A percentile compares a stretch with the other conserved stretches of the same genome.
Evolutionary conservation across 2,888 invertebrate genomes (phyloP).

Genomic region (Danaus chrysippus): DNA sequence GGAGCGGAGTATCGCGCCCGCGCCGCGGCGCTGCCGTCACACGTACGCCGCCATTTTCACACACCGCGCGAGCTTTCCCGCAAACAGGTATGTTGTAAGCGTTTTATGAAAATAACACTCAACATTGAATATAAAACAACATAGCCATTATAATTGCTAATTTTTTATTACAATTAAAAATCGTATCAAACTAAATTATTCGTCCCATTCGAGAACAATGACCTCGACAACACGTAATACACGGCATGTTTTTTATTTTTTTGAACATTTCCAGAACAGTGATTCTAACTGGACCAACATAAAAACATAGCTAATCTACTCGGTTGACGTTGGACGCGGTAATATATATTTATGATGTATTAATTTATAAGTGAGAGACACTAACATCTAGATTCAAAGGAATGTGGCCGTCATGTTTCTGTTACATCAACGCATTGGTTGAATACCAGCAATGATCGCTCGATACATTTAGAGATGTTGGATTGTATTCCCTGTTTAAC

Average conservation of each 20-base stretch:
- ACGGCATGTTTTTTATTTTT: slow-evolving; percentile 74
- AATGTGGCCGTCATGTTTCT: slow-evolving; percentile 77
- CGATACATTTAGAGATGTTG: slow-evolving; percentile 50
- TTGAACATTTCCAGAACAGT: slow-evolving; percentile 55
- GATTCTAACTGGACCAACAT: slow-evolving; percentile 42
- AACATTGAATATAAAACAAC: background rate
- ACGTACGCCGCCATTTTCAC: slow-evolving; percentile 75
- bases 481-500: slow-evolving; percentile 54
- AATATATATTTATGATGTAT: slow-evolving; percentile 27
- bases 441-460: slow-evolving; percentile 49
- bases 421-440: slow-evolving; percentile 70
- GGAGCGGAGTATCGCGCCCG: slow-evolving; percentile 54
- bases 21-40: slow-evolving; percentile 70
- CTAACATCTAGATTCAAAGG: slow-evolving; percentile 71
- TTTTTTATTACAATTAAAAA: background rate
- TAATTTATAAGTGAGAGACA: slow-evolving; percentile 35
- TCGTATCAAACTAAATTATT: background rate
- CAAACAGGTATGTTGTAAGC: slow-evolving; percentile 64
- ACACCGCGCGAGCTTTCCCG: slow-evolving; percentile 72
- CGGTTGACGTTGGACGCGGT: slow-evolving; percentile 35
- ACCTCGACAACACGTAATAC: slow-evolving; percentile 67
- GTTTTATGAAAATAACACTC: slow-evolving; percentile 15
- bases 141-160: background rate
- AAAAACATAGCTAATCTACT: slow-evolving; percentile 38
- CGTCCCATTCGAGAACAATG: slow-evolving; percentile 32